A percentile compares a stretch with the other conserved stretches of the same genome.
These are phyloP conservation scores for Emydoidea blandingii DNA, from an alignment of 2,797 vertebrate genomes.

Conservation along the genomic window DNA sequence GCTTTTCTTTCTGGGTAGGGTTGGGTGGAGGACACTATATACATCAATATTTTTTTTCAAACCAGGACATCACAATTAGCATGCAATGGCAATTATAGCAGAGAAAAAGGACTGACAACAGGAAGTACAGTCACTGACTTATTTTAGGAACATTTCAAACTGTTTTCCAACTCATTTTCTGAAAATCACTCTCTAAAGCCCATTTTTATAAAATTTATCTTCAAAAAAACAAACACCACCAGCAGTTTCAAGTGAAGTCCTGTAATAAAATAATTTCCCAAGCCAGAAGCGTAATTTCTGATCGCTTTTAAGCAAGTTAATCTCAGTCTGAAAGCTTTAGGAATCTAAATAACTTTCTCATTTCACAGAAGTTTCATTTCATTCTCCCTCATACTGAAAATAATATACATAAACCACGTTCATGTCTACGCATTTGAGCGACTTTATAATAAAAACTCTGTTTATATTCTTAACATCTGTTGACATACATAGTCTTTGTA, in stretches of 20 bases:
- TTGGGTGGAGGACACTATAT: background rate
- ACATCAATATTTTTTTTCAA: background rate
- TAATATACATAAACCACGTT: conserved; percentile 80
- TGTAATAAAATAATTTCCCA: conserved; percentile 62
- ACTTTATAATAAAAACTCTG: conserved; percentile 78
- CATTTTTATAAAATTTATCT: conserved; percentile 48
- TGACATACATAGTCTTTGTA: conserved; percentile 78
- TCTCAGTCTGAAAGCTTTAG: conserved; percentile 75
- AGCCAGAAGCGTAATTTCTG: conserved; percentile 68
- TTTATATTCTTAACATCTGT: conserved; percentile 83
- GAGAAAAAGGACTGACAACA: background rate
- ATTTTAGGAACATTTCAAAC: background rate
- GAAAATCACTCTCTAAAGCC: background rate
- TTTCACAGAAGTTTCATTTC: conserved; percentile 75
- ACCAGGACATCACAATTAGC: rapidly evolving
- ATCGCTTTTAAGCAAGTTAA: conserved; percentile 71
- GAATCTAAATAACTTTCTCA: conserved; percentile 73
- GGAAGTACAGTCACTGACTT: background rate
- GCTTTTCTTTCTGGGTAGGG: background rate
- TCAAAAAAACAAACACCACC: conserved; percentile 49
- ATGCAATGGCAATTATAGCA: background rate
- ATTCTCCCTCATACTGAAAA: conserved; percentile 74
- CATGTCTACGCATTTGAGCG: conserved; percentile 78
- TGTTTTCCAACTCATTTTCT: background rate
- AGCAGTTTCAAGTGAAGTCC: conserved; percentile 33